Evolutionary conservation across 1,140 invertebrate species (phyloP).

Genomic region (Melipona quadrifasciata): DNA sequence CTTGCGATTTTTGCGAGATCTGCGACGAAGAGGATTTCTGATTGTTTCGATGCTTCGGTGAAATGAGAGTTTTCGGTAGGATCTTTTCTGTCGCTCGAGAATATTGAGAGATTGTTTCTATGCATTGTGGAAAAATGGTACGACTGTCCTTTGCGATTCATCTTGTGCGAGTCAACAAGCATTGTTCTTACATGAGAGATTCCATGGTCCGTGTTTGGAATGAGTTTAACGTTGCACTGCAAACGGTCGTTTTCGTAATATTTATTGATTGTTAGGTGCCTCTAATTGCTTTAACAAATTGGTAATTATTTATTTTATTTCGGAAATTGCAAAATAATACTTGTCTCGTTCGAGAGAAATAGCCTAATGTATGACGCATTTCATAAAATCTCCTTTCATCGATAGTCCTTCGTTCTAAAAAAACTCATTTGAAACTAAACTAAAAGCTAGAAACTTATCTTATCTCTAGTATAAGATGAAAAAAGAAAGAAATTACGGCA

Average conservation of each 20-base stretch:
- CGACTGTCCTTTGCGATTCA: background rate
- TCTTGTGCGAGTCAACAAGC: background rate
- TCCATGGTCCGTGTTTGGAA: background rate
- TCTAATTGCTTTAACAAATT: background rate
- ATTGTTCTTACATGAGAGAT: background rate
- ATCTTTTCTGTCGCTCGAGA: background rate
- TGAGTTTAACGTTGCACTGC: background rate
- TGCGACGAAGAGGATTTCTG: background rate
- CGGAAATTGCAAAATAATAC: background rate
- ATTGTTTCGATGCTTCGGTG: background rate
- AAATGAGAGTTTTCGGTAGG: background rate
- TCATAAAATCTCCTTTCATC: too few relatives aligned
- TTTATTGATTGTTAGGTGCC: background rate
- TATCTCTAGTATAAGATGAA: too few relatives aligned
- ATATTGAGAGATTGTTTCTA: background rate
- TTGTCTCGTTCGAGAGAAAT: too few relatives aligned
- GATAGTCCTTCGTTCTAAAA: too few relatives aligned
- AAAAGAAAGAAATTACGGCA: too few relatives aligned
- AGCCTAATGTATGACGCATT: too few relatives aligned
- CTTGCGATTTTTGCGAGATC: background rate
- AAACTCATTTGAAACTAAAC: too few relatives aligned
- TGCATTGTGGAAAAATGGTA: background rate
- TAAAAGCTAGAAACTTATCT: too few relatives aligned
- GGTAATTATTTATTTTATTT: too few relatives aligned
- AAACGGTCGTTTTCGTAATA: too few relatives aligned